Conservation (phyloP, 2,888 invertebrate species). For the Eupithecia subumbrata region DNA sequence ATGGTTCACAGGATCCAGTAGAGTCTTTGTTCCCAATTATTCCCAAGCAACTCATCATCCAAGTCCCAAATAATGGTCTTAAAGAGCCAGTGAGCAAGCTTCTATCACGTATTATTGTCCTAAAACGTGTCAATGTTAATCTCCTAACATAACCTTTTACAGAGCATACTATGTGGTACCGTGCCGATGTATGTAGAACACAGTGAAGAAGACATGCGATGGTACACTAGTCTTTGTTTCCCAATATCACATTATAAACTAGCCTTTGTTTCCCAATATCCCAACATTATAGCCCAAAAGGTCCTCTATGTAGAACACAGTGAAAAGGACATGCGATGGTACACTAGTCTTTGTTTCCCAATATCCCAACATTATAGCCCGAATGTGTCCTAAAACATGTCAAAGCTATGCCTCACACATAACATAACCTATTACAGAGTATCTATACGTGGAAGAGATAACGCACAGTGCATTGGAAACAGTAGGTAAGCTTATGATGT, state of each 20-base stretch:
- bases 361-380: background rate
- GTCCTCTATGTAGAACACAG: background rate
- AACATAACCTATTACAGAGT: constrained; percentile 3
- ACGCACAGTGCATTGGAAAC: constrained; percentile 4
- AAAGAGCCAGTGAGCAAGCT: background rate
- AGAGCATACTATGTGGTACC: background rate
- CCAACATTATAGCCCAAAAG: background rate
- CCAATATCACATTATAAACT: too few species aligned
- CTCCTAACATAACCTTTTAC: background rate
- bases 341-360: background rate
- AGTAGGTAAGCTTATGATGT: constrained; percentile 1
- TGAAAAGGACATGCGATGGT: background rate
- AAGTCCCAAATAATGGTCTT: background rate
- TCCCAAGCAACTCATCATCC: too few species aligned
- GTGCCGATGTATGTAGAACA: background rate
- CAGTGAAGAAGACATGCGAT: background rate
- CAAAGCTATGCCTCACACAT: background rate
- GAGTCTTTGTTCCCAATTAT: background rate
- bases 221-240: background rate
- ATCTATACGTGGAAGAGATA: constrained; percentile 4
- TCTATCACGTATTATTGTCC: background rate
- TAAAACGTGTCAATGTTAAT: background rate
- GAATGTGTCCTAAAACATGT: background rate
- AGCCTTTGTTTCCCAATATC: too few species aligned
- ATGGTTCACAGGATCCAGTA: too few species aligned